Percentiles rank a stretch among this genome's conserved stretches.
Evolutionary conservation across 2,113 vertebrate species (phyloP).

Genomic region (Tichodroma muraria): DNA sequence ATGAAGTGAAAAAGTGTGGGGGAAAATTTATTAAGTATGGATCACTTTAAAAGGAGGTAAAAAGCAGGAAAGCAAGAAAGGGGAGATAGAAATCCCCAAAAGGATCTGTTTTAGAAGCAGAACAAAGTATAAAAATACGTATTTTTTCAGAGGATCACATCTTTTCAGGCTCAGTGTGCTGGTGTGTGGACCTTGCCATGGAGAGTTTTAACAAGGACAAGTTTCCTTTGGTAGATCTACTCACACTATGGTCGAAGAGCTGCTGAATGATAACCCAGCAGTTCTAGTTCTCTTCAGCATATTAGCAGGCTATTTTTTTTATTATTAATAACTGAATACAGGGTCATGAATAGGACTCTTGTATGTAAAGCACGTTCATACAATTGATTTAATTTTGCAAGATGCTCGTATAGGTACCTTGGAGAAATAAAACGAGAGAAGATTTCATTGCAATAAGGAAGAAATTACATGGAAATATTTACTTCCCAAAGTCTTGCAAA

Average conservation of each 20-base stretch:
- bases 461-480: background rate
- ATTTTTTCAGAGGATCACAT: background rate
- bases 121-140: rapidly evolving
- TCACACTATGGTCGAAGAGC: rapidly evolving
- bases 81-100: background rate
- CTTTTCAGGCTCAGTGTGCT: too few relatives aligned
- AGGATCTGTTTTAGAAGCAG: background rate
- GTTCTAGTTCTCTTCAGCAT: background rate
- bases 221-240: background rate
- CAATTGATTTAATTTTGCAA: background rate
- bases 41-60: background rate
- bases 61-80: background rate
- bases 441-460: background rate
- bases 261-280: background rate
- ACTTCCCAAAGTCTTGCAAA: background rate
- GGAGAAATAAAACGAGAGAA: background rate
- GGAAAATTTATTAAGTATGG: rapidly evolving
- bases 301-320: background rate
- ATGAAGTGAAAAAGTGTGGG: background rate
- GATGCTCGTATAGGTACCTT: background rate
- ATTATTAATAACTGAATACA: background rate
- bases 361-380: background rate
- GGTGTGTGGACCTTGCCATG: background rate
- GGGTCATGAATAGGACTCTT: background rate
- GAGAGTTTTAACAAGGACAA: background rate